These are phyloP conservation scores for Embidobia sp. DNA, from an alignment of 2,888 invertebrate genomes.

Conservation along the genomic window DNA sequence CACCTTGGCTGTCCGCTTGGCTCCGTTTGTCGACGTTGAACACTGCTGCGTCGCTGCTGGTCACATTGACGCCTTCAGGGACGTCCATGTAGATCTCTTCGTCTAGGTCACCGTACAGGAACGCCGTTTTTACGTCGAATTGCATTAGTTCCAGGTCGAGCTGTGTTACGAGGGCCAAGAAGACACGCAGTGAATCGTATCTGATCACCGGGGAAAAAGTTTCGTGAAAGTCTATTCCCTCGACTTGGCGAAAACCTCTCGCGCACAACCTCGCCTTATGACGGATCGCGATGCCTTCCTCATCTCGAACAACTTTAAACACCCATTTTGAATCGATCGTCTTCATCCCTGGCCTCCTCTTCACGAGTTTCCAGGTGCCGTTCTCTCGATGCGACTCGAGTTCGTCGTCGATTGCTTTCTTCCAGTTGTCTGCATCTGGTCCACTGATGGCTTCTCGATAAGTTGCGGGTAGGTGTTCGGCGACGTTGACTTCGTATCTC, in stretches of 20 bases:
- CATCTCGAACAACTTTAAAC: conserved; percentile 18
- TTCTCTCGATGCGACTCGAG: neutral
- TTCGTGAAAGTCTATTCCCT: conserved; percentile 48
- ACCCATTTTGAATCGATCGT: conserved; percentile 11
- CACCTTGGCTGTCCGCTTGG: too few relatives aligned
- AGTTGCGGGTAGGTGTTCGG: too few relatives aligned
- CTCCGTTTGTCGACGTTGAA: neutral
- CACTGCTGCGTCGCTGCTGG: conserved; percentile 23
- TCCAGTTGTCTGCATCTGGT: neutral
- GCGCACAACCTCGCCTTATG: conserved; percentile 61
- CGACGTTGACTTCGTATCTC: too few relatives aligned
- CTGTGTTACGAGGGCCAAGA: too few relatives aligned
- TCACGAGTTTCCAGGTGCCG: conserved; percentile 3
- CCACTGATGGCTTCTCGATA: neutral
- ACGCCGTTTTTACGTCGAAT: too few relatives aligned
- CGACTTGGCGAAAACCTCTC: conserved; percentile 49
- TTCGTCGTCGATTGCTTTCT: conserved; percentile 6
- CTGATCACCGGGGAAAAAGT: conserved; percentile 15
- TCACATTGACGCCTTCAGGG: conserved; percentile 30
- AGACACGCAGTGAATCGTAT: neutral
- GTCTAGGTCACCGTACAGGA: too few relatives aligned
- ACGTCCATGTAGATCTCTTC: too few relatives aligned
- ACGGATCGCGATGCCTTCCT: too few relatives aligned
- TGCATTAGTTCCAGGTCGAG: too few relatives aligned
- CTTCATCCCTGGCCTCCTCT: neutral